A percentile compares a stretch with the other conserved stretches of the same genome.
These are phyloP conservation scores for Coregonus ussuriensis DNA, from an alignment of 2,797 vertebrate genomes.

Conservation along the genomic window DNA sequence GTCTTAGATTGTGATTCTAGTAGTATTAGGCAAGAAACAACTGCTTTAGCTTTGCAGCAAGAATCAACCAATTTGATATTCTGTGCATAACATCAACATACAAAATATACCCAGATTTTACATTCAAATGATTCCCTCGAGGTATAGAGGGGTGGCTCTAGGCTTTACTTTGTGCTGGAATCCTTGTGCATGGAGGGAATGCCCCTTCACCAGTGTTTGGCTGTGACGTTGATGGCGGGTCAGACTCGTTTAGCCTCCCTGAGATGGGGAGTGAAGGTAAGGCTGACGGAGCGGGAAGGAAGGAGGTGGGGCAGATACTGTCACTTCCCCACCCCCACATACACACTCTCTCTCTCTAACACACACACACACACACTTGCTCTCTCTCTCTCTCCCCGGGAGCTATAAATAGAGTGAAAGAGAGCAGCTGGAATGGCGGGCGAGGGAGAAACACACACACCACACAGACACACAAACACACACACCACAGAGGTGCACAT, in stretches of 20 bases:
- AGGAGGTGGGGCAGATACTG: conserved; percentile 46
- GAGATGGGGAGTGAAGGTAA: conserved; percentile 76
- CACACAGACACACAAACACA: conserved; percentile 6
- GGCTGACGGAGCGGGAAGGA: conserved; percentile 54
- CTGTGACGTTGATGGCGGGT: conserved; percentile 65
- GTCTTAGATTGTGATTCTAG: conserved; percentile 7
- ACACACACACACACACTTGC: too few species aligned
- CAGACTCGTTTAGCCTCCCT: conserved; percentile 67
- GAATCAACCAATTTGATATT: conserved; percentile 24
- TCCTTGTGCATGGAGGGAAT: conserved; percentile 60
- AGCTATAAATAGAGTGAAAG: conserved; percentile 79
- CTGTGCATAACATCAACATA: conserved; percentile 34
- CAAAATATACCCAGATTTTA: conserved; percentile 30
- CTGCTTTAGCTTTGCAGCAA: background rate
- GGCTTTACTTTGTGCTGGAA: conserved; percentile 31
- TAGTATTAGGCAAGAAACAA: background rate
- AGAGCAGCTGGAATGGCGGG: conserved; percentile 81
- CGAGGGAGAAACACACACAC: conserved; percentile 41
- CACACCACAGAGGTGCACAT: conserved; percentile 54
- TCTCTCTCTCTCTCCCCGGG: conserved; percentile 59
- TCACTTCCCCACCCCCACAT: conserved; percentile 64
- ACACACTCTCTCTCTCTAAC: background rate
- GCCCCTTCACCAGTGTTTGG: conserved; percentile 56
- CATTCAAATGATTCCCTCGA: conserved; percentile 53
- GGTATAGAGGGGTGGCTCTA: conserved; percentile 24